Evolutionary conservation across 2,797 vertebrate genomes (phyloP).

Genomic region (Scyliorhinus canicula): DNA sequence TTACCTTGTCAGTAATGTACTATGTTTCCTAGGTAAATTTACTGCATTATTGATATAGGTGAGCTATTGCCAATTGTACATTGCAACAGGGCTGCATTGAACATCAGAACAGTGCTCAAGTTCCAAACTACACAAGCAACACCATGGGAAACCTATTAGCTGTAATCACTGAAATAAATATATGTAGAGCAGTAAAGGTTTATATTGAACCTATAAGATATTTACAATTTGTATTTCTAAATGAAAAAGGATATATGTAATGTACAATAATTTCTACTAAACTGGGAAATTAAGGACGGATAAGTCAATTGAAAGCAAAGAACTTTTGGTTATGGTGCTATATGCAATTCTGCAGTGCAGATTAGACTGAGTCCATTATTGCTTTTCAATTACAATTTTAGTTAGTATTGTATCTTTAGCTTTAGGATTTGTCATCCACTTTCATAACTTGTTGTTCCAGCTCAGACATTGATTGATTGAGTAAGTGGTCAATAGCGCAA

Average conservation of each 20-base stretch:
- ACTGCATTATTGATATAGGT: not conserved
- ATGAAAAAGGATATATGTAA: not conserved
- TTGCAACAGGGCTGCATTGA: not conserved
- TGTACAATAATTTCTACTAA: not conserved
- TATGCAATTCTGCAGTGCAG: not conserved
- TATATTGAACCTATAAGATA: not conserved
- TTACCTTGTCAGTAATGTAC: not conserved
- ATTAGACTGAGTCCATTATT: not conserved
- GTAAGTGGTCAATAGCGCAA: not conserved
- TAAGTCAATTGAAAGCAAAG: not conserved
- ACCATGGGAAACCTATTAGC: not conserved
- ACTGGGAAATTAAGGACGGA: not conserved
- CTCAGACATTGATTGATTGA: not conserved
- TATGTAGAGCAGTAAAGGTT: not conserved
- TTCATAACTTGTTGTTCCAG: not conserved
- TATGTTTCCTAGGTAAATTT: not conserved
- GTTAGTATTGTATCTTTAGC: not conserved
- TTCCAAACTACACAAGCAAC: not conserved
- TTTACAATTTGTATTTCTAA: not conserved
- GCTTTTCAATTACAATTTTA: not conserved
- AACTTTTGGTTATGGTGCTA: not conserved
- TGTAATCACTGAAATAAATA: not conserved
- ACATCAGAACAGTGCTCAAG: not conserved
- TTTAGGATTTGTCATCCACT: not conserved
- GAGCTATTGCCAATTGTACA: not conserved